Evolutionary conservation across 1,140 invertebrate species (phyloP).

Genomic region (Harpegnathos saltator): DNA sequence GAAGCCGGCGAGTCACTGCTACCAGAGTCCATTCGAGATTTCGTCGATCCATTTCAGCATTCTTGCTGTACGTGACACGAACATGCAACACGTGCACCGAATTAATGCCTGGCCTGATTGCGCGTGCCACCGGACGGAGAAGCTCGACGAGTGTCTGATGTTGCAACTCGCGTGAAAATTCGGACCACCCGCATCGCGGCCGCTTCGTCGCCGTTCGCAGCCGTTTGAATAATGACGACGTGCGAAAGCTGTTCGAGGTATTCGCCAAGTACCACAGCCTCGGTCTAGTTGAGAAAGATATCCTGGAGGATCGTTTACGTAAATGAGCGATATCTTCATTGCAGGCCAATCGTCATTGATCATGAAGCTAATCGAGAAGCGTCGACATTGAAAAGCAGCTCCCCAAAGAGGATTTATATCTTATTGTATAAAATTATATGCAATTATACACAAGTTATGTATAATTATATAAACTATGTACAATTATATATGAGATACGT

Average conservation of each 20-base stretch:
- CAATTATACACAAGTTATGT: too few species aligned
- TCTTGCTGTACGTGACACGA: slow-evolving; percentile 26
- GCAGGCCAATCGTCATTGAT: too few species aligned
- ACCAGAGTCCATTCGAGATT: background rate
- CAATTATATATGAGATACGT: too few species aligned
- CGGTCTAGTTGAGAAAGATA: too few species aligned
- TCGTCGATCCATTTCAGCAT: slow-evolving; percentile 58
- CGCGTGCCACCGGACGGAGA: slow-evolving; percentile 20
- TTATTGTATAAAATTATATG: too few species aligned
- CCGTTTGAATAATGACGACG: background rate
- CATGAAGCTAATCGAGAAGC: too few species aligned
- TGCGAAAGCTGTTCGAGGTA: background rate
- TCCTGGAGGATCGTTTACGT: too few species aligned
- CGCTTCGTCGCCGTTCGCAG: background rate
- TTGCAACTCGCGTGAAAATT: slow-evolving; percentile 34
- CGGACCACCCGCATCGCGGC: background rate
- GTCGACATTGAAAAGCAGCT: too few species aligned
- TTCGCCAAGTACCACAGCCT: background rate
- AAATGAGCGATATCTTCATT: too few species aligned
- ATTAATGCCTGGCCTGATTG: slow-evolving; percentile 36
- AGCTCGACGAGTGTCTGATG: slow-evolving; percentile 18
- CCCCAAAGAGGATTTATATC: too few species aligned
- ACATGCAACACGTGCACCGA: slow-evolving; percentile 45
- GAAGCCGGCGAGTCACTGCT: background rate
- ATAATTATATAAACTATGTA: too few species aligned